Percentiles rank a stretch among this genome's conserved stretches.
Evolutionary conservation across 2,888 invertebrate genomes (phyloP).

Genomic region (Agrochola litura): DNA sequence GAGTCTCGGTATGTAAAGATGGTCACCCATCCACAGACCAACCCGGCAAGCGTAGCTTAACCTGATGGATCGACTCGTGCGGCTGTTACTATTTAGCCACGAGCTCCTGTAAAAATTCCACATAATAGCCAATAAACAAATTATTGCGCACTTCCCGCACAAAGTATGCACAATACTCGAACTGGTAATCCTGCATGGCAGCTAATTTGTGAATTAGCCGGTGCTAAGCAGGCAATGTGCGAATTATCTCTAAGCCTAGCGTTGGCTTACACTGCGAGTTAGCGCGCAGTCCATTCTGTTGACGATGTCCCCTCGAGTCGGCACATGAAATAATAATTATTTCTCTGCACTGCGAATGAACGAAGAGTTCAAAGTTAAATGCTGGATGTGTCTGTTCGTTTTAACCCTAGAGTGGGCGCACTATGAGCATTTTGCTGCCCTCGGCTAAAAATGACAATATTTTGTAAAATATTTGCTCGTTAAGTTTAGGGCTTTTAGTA

Average conservation of each 20-base stretch:
- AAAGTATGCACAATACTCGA: conserved; percentile 11
- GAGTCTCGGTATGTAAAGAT: too few relatives aligned
- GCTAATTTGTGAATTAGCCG: conserved; percentile 32
- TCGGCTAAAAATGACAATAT: background rate
- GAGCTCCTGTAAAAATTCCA: too few relatives aligned
- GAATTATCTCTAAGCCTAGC: conserved; percentile 35
- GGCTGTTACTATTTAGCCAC: too few relatives aligned
- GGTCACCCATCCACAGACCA: too few relatives aligned
- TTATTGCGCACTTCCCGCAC: background rate
- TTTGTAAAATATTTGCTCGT: background rate
- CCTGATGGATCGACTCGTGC: too few relatives aligned
- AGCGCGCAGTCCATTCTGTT: conserved; percentile 56
- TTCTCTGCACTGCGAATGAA: conserved; percentile 60
- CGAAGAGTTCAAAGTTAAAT: conserved; percentile 22
- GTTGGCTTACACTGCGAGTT: conserved; percentile 46
- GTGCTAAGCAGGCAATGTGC: conserved; percentile 36
- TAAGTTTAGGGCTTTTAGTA: too few relatives aligned
- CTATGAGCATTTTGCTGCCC: background rate
- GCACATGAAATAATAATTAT: conserved; percentile 71
- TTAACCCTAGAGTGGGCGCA: background rate
- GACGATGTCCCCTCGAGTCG: conserved; percentile 60
- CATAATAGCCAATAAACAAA: background rate
- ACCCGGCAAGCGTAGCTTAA: too few relatives aligned
- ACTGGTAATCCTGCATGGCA: conserved; percentile 9
- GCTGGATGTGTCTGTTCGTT: conserved; percentile 25